Evolutionary conservation across 2,113 vertebrate species (phyloP), one percentile per base, ranked within the genome.

Genomic region (Rousettus leschenaultii): DNA sequence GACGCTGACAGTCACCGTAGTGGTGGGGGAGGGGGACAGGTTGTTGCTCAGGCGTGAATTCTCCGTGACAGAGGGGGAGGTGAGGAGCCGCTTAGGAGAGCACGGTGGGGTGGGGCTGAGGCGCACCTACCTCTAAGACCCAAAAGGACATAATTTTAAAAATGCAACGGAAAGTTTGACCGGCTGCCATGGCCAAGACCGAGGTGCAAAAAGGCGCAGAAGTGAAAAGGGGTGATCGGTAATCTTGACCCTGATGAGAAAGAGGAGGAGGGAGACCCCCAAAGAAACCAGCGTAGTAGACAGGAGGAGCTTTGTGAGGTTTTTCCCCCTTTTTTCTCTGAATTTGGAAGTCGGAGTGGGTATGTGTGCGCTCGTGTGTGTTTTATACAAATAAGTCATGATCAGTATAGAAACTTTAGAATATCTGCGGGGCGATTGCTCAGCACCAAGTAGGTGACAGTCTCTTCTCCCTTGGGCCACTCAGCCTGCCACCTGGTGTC

Each of bases 401-500:
- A 68, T 24, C 8, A 3, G 33, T 48, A 14, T 3, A 86, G 91
- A 68, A 83, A 45, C 73, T 38, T 63, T 38, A 51, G 74, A 61
- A 18, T 66, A 38, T 24, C 79, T 61, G 19, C 45, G 12, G 0
- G 40, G 33, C 55, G 59, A 75, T 70, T 70, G 68, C 48, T 84
- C 68, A 78, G 85, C 68, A 35, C 53, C 28, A 86, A 71, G 66
- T 26, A 63, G 12, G 61, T 55, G 57, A 78, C 53, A 43, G 26
- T 21, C 1, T 22, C 43, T 15, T 70, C 48, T 82, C 65, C 45
- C 40, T 22, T 53, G 53, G 45, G 70, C 77, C n/a, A 21, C 38
- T 9, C 15, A 22, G 11, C 51, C 66, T 94, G 66, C 84, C 45
- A 13, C 66, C 59, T 35, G 33, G 59, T 90, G 16, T 95, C 92